phyloP scores from a whole-genome alignment of 2,113 vertebrate species.

The Dascyllus trimaculatus region DNA sequence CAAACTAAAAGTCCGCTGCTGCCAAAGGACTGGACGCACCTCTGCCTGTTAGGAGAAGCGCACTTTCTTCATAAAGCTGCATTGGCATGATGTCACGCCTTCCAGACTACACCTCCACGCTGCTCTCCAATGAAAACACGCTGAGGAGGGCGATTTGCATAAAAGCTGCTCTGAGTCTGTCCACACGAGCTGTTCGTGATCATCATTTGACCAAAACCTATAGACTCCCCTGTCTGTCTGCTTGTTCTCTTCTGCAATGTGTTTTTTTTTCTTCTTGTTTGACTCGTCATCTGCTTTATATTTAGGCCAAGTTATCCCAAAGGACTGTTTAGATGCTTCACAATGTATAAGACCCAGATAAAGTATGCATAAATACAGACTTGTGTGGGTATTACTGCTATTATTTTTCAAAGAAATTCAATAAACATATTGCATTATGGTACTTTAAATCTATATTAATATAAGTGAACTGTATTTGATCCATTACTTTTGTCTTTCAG shows the following conservation, averaged over 20 bases:
- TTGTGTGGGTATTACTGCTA: too few relatives aligned
- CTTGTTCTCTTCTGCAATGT: background rate
- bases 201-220: conserved; percentile 64
- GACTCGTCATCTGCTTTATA: conserved; percentile 1
- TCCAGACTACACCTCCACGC: conserved; percentile 69
- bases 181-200: conserved; percentile 48
- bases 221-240: background rate
- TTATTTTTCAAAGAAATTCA: background rate
- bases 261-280: conserved; percentile 1
- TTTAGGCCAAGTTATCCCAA: background rate
- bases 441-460: too few relatives aligned
- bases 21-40: conserved; percentile 54
- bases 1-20: conserved; percentile 21
- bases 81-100: conserved; percentile 80
- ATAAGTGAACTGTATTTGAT: background rate
- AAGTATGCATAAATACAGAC: too few relatives aligned
- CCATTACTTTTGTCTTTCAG: background rate
- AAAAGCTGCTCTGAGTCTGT: conserved; percentile 56
- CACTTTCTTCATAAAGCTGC: conserved; percentile 81
- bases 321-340: too few relatives aligned
- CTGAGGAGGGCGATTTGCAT: conserved; percentile 72
- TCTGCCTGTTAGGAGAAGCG: conserved; percentile 67
- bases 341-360: too few relatives aligned
- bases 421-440: background rate
- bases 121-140: conserved; percentile 78